Percentiles rank a stretch among this genome's conserved stretches.
Conservation (phyloP, 2,113 vertebrate species). For the Capra hircus region DNA sequence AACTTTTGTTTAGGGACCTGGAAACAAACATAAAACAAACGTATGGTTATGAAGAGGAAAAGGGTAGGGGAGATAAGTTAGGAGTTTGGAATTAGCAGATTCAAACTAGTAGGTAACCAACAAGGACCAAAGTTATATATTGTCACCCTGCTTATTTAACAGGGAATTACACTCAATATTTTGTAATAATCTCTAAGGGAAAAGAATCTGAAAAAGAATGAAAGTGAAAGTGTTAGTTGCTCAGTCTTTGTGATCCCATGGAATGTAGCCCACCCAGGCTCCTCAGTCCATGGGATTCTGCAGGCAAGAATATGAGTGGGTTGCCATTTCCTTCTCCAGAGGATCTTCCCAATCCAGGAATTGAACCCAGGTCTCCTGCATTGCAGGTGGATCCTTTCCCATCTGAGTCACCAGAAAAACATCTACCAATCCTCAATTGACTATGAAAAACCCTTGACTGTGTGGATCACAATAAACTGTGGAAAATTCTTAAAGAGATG, state of each 20-base stretch:
- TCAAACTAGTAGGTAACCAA: not conserved
- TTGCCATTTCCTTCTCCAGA: not conserved
- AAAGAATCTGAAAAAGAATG: not conserved
- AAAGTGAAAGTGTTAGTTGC: not conserved
- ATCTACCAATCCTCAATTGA: not conserved
- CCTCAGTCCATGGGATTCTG: not conserved
- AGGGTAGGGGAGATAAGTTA: not conserved
- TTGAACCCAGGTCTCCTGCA: not conserved
- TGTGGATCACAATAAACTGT: not conserved
- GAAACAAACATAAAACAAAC: not conserved
- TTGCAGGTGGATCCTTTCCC: not conserved
- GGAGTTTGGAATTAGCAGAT: not conserved
- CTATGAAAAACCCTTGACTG: not conserved
- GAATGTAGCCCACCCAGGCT: accelerated
- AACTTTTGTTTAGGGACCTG: not conserved
- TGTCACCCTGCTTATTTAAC: not conserved
- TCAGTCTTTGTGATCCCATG: not conserved
- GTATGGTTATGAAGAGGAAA: not conserved
- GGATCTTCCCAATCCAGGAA: not conserved
- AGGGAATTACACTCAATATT: not conserved
- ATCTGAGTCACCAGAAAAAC: not conserved
- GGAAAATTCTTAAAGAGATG: not conserved
- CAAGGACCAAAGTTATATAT: not conserved
- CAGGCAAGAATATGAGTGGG: not conserved
- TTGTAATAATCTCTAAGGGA: not conserved